A percentile compares a stretch with the other conserved stretches of the same genome.
These are phyloP conservation scores for Echinarachnius parma DNA, from an alignment of 53 echinoderm and acorn worm species.

Conservation along the genomic window DNA sequence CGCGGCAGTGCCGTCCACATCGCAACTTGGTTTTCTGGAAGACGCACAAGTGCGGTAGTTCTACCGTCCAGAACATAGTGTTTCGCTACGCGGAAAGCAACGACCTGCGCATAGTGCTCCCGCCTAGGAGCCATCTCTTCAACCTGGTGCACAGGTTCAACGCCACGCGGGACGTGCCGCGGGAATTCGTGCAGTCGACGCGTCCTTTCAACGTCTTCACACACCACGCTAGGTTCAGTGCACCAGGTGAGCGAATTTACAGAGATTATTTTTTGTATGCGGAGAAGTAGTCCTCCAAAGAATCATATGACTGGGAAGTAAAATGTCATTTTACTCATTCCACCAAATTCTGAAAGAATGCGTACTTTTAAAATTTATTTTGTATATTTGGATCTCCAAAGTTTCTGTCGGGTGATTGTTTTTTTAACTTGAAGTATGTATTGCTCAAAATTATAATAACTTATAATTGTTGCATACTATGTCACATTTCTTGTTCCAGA, in stretches of 20 bases:
- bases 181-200: slow-evolving; percentile 3
- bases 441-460: too few species aligned
- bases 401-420: too few species aligned
- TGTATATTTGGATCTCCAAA: too few species aligned
- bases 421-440: too few species aligned
- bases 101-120: slow-evolving; percentile 22
- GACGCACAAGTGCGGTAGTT: slow-evolving; percentile 43
- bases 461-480: too few species aligned
- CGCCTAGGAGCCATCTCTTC: slow-evolving; percentile 21
- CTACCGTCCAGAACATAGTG: slow-evolving; percentile 35
- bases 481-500: slow-evolving; percentile 5
- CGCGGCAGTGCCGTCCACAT: slow-evolving; percentile 14
- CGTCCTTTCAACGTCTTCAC: slow-evolving; percentile 31
- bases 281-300: too few species aligned
- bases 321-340: too few species aligned
- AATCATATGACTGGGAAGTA: too few species aligned
- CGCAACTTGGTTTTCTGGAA: slow-evolving; percentile 38
- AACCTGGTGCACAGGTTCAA: slow-evolving; percentile 28
- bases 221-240: slow-evolving; percentile 30
- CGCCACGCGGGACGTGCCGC: slow-evolving; percentile 20
- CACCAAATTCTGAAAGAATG: too few species aligned
- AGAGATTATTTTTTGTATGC: too few species aligned
- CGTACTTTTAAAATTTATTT: too few species aligned
- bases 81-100: slow-evolving; percentile 29
- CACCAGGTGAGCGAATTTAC: slow-evolving; percentile 25